These are phyloP conservation scores for Aphidoletes aphidimyza DNA, from an alignment of 2,888 invertebrate species.

Conservation along the genomic window DNA sequence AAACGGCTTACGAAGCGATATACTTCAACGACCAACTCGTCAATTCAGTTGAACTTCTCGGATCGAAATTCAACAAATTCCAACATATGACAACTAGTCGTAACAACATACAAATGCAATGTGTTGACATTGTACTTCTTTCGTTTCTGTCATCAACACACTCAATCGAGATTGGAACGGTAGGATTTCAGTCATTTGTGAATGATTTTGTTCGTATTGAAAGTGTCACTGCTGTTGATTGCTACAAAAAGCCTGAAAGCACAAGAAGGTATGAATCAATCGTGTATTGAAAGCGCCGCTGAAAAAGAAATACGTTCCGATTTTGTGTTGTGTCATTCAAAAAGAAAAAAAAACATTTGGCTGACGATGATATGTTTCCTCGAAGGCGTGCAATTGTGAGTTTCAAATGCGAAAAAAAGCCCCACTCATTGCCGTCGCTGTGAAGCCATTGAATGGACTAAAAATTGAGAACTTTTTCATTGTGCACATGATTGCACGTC, in stretches of 20 bases:
- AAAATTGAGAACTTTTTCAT: too few relatives aligned
- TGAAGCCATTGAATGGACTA: too few relatives aligned
- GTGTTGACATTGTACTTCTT: not conserved
- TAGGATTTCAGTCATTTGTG: not conserved
- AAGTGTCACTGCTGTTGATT: constrained; percentile 8
- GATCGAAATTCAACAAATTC: not conserved
- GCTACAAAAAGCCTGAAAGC: not conserved
- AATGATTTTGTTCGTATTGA: not conserved
- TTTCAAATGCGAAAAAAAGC: too few relatives aligned
- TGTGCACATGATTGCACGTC: too few relatives aligned
- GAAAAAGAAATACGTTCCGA: not conserved
- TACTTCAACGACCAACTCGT: not conserved
- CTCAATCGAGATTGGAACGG: constrained; percentile 4
- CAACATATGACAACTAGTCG: constrained; percentile 16
- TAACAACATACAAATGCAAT: not conserved
- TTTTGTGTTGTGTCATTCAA: constrained; percentile 34
- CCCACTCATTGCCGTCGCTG: too few relatives aligned
- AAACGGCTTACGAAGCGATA: constrained; percentile 26
- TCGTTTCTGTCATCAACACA: not conserved
- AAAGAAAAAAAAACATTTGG: constrained; percentile 9
- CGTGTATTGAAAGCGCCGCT: not conserved
- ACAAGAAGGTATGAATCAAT: not conserved
- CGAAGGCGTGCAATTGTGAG: not conserved
- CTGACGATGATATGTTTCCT: constrained; percentile 20
- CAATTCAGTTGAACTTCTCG: not conserved